Conservation (phyloP, 2,797 vertebrate species). For the Cossypha heuglini region DNA sequence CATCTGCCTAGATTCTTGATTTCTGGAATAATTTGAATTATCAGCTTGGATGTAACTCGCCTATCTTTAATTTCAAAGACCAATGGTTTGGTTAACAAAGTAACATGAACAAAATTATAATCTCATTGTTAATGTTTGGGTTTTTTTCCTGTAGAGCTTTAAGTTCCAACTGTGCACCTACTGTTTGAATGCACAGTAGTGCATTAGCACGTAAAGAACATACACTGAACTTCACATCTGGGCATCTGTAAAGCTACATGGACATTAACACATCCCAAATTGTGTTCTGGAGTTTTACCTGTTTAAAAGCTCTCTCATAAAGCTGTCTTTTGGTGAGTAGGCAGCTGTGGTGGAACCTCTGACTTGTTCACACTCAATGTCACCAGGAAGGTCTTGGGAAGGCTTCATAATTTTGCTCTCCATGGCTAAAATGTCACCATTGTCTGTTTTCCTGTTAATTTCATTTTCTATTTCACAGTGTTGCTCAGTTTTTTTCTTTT, state of each 20-base stretch:
- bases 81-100: conserved; percentile 68
- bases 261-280: background rate
- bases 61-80: conserved; percentile 72
- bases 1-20: conserved; percentile 38
- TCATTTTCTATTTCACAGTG: conserved; percentile 76
- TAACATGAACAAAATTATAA: conserved; percentile 57
- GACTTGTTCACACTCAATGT: conserved; percentile 48
- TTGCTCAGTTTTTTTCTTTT: conserved; percentile 83
- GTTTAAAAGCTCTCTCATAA: conserved; percentile 87
- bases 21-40: conserved; percentile 47
- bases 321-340: conserved; percentile 81
- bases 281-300: conserved; percentile 73
- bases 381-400: background rate
- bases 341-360: conserved; percentile 51
- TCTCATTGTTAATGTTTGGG: background rate
- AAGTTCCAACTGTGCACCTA: background rate
- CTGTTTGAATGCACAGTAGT: background rate
- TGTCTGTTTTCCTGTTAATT: conserved; percentile 66
- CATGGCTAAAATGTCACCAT: conserved; percentile 50
- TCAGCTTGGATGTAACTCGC: conserved; percentile 52
- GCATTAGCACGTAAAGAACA: background rate
- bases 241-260: background rate
- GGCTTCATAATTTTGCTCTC: conserved; percentile 49
- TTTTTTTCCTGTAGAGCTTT: background rate
- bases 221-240: background rate